Evolutionary conservation across 2,888 invertebrate genomes (phyloP), one percentile per base, ranked within the genome.

Genomic region (Deilephila porcellus): DNA sequence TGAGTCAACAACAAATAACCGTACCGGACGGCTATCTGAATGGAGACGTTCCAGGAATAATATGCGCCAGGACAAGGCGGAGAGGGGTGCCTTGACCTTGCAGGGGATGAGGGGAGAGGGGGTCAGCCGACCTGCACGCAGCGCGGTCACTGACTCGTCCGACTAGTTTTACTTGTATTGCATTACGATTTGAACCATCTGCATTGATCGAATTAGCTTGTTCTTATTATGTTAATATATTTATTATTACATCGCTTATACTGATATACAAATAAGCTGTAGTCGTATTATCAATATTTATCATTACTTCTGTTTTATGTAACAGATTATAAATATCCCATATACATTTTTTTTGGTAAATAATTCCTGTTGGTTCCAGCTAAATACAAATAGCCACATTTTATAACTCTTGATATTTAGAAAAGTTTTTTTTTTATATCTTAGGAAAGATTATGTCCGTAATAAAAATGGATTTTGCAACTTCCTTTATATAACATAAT

Each of bases 21-120:
- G 52, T 67, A 77, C 76, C 76, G 78, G 78, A 81, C 72, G 75
- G 73, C 77, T 76, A 72, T 79, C 80, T 85, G 79, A 86, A 88
- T 85, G 83, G 81, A 77, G 80, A 73, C 75, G 80, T 81, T 87
- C 88, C 86, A 80, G 85, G 88, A 90, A 91, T 91, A 88, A 83
- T 82, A 80, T 83, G 82, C 82, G 78, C 81, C 79, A 83, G 82
- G 79, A 79, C 74, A 77, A 80, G 83, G 63, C 73, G 70, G 73
- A 74, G 86, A 83, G 88, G 88, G 84, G 84, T 87, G 82, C 83
- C 84, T 89, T 93, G 93, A 93, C 94, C 94, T 94, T 94, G 93
- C 83, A 85, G 83, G 89, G 90, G 86, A 84, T 78, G 78, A 80
- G 79, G 87, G 86, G 88, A 85, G 79, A 78, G 70, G 74, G 78